Evolutionary conservation across 2,113 vertebrate species (phyloP), one percentile per base, ranked within the genome.

Genomic region (Thamnophis sirtalis): DNA sequence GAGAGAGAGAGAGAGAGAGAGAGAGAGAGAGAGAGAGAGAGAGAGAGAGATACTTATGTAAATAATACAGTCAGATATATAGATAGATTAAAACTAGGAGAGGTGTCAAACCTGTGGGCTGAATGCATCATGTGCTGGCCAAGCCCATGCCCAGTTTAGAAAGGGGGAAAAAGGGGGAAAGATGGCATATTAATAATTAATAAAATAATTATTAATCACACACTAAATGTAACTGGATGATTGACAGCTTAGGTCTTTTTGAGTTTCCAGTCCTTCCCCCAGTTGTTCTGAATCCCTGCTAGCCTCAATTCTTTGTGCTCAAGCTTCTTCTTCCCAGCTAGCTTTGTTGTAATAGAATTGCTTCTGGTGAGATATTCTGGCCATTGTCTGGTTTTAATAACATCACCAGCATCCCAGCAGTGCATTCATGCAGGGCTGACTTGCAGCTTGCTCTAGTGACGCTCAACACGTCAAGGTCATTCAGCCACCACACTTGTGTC

Each of bases 391-490:
- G 58, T 86, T 96, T 92, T 92, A 92, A 89, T 68, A 94, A 26
- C 24, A 85, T 86, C 84, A 1, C 93, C 50, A 92, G 0, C 86
- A 95, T 93, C 92, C 89, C 91, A 17, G 84, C 68, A 86, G 84
- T 0, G 0, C 4, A 38, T 9, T 89, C 92, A 21, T 91, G 88
- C 0, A 1, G 0, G 28, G 89, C 91, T 93, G 90, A n/a, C 38
- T 88, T 86, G 55, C 33, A 93, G 56, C 88, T 89, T 90, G 28
- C 56, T 88, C 88, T 63, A 55, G 49, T 88, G 49, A 93, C 91
- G 95, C 92, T 95, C 58, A 0, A 55, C 68, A 86, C 9, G n/a
- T 63, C 92, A 93, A 95, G 96, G 92, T 96, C 90, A 89, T 84
- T 91, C 92, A 86, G 86, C 33, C 43, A 21, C 84, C 49, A 84